These are phyloP conservation scores for Cynopterus sphinx DNA, from an alignment of 2,797 vertebrate species.

Conservation along the genomic window DNA sequence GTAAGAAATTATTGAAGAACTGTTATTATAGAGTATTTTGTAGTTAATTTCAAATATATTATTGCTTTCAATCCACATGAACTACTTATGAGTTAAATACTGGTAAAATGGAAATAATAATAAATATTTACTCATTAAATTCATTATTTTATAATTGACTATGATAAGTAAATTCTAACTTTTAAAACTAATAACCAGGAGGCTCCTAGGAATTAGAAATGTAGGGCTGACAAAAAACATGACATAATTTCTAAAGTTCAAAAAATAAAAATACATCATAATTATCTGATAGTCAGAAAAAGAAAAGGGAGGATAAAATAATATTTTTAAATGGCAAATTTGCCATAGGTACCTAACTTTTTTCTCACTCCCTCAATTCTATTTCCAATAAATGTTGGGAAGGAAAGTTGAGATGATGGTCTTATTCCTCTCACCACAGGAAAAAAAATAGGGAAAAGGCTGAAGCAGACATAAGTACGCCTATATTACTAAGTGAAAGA, in stretches of 20 bases:
- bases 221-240: background rate
- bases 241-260: background rate
- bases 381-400: background rate
- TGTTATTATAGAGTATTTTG: background rate
- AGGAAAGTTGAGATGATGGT: too few species aligned
- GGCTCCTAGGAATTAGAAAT: background rate
- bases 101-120: background rate
- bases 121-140: slow-evolving; percentile 27
- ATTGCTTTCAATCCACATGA: background rate
- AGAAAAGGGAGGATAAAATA: background rate
- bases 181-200: background rate
- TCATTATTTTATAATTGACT: background rate
- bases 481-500: background rate
- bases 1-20: background rate
- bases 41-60: background rate
- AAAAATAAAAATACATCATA: background rate
- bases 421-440: background rate
- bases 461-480: background rate
- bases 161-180: background rate
- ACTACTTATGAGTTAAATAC: background rate
- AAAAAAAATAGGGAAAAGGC: background rate
- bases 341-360: background rate
- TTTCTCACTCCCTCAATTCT: background rate
- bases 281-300: background rate
- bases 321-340: background rate